A percentile compares a stretch with the other conserved stretches of the same genome.
These are phyloP conservation scores for Parnassius smintheus DNA, from an alignment of 2,888 invertebrate species.

Conservation along the genomic window DNA sequence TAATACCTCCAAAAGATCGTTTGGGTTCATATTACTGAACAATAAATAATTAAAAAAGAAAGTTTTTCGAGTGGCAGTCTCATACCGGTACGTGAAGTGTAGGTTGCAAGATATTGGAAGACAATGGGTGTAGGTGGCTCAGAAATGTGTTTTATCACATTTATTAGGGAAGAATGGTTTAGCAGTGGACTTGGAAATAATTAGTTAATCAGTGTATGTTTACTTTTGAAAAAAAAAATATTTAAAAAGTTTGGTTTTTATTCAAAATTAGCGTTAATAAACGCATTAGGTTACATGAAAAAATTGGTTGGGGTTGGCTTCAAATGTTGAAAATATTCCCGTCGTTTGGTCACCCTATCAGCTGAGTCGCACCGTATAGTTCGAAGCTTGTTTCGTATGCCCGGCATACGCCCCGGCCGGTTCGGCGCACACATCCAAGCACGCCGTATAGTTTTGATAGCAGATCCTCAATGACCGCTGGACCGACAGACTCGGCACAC, in stretches of 20 bases:
- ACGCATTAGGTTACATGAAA: not conserved
- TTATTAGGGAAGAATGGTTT: too few relatives aligned
- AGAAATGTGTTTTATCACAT: too few relatives aligned
- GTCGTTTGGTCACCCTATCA: constrained; percentile 22
- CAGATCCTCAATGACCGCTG: constrained; percentile 83
- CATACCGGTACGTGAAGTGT: too few relatives aligned
- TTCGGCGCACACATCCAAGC: constrained; percentile 68
- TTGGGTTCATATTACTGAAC: too few relatives aligned
- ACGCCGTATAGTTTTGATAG: constrained; percentile 68
- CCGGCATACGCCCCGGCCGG: constrained; percentile 57
- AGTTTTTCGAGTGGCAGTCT: too few relatives aligned
- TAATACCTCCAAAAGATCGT: too few relatives aligned
- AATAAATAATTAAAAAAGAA: too few relatives aligned
- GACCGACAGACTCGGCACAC: constrained; percentile 83
- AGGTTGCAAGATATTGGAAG: too few relatives aligned
- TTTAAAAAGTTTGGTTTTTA: not conserved
- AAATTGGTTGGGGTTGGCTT: not conserved
- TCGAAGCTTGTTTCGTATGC: constrained; percentile 73
- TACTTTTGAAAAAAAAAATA: not conserved
- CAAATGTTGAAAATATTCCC: not conserved
- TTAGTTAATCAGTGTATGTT: too few relatives aligned
- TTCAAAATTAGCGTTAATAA: not conserved
- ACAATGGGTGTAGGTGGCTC: too few relatives aligned
- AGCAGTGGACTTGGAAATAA: too few relatives aligned
- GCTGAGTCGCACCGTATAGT: constrained; percentile 33